Evolutionary conservation across 2,113 vertebrate species (phyloP), one percentile per base, ranked within the genome.

Genomic region (Blennius ocellaris): DNA sequence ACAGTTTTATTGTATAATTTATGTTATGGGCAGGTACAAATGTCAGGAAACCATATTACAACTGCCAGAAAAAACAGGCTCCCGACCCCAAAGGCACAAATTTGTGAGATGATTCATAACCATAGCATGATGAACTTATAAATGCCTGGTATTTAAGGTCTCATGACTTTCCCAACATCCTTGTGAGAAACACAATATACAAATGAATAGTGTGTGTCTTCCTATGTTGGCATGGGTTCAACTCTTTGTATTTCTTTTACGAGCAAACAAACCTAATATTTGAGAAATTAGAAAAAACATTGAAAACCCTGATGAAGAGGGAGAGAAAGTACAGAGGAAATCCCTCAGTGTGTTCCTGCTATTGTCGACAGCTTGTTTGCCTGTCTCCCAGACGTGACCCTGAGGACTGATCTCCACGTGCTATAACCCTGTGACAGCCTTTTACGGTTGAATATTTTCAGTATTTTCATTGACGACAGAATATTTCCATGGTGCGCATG

Each of bases 71-170:
- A 72, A n/a, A 54, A 3, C 12, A 80, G 52, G 30, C 49, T 67
- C 63, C 55, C 43, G 41, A 51, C 41, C 61, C 47, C 9, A 61
- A 45, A 63, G 47, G n/a, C 40, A 76, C 48, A 30, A 7, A 61
- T 78, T 38, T 59, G 36, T 69, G 15, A 40, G 62, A 60, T 83
- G 73, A 84, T 48, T 86, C 66, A 81, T 39, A 30, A 61, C 44
- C 48, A 36, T 62, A 37, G 37, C 30, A 60, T 57, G 14, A 72
- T 73, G n/a, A 52, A n/a, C 47, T 14, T 63, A 6, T 7, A 78
- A 59, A 64, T 63, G n/a, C 36, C 5, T 65, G 59, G 55, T 44
- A 14, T 36, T 76, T 21, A 5, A 30, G 11, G 37, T 70, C 40
- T 7, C 6, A 6, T 75, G 56, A 66, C 38, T 67, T 82, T 69